Percentiles rank a stretch among this genome's conserved stretches.
Evolutionary conservation across 2,113 vertebrate species (phyloP).

Genomic region (Riparia riparia): DNA sequence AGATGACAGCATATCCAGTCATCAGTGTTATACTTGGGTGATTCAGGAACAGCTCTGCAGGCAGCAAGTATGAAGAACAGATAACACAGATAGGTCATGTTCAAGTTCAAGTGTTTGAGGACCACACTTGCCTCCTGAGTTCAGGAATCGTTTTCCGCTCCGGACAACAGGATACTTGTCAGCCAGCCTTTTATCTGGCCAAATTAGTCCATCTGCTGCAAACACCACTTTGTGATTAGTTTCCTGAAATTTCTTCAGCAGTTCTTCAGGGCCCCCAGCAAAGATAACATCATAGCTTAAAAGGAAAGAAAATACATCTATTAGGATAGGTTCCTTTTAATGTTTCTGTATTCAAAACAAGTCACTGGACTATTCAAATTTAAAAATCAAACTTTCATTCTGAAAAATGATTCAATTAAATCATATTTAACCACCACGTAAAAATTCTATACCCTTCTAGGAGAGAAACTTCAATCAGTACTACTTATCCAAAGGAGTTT

Average conservation of each 20-base stretch:
- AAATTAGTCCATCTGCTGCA: constrained; percentile 90
- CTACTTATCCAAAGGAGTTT: neutral
- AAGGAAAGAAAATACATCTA: neutral
- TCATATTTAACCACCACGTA: neutral
- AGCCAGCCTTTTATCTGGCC: constrained; percentile 90
- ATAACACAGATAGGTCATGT: neutral
- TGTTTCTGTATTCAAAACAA: neutral
- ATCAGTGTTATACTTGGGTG: neutral
- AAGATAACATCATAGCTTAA: constrained; percentile 94
- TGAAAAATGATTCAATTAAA: neutral
- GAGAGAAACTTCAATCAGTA: neutral
- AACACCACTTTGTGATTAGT: constrained; percentile 92
- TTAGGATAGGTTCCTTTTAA: neutral
- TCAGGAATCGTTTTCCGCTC: constrained; percentile 93
- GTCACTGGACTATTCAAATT: neutral
- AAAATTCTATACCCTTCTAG: neutral
- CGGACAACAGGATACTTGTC: constrained; percentile 92
- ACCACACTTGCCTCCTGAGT: constrained; percentile 89
- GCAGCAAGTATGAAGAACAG: neutral
- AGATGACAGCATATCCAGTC: neutral
- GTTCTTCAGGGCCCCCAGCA: constrained; percentile 90
- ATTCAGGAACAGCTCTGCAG: neutral
- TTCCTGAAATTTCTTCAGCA: constrained; percentile 91
- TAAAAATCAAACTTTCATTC: neutral
- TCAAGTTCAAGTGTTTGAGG: neutral